Percentiles rank a stretch among this genome's conserved stretches.
These are phyloP conservation scores for Chloropsis cyanopogon DNA, from an alignment of 2,113 vertebrate species.

Conservation along the genomic window DNA sequence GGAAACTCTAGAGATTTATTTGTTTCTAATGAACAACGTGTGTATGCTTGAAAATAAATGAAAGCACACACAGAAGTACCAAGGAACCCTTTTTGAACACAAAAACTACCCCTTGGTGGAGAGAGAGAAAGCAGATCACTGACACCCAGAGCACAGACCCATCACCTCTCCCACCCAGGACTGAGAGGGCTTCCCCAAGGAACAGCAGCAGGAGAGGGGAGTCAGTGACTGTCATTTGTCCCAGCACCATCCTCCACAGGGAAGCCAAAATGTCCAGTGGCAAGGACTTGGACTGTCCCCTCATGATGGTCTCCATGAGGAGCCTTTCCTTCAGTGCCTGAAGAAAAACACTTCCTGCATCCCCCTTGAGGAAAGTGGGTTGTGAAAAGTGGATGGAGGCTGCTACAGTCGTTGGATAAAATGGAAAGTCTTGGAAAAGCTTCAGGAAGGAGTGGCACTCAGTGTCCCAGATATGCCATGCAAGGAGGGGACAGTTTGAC, in stretches of 20 bases:
- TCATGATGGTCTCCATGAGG: not conserved
- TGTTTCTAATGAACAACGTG: not conserved
- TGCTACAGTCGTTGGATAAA: not conserved
- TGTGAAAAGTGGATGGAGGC: not conserved
- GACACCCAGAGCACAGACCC: fast-evolving
- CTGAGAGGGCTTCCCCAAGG: not conserved
- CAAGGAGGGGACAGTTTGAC: not conserved
- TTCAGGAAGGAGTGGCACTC: not conserved
- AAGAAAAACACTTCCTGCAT: not conserved
- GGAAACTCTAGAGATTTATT: not conserved
- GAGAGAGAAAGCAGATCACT: not conserved
- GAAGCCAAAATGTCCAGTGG: not conserved
- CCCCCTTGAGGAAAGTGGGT: not conserved
- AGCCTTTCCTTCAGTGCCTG: not conserved
- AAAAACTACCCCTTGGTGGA: not conserved
- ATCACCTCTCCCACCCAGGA: not conserved
- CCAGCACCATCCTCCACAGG: not conserved
- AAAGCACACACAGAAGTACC: not conserved
- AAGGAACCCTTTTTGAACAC: not conserved
- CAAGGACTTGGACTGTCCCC: not conserved
- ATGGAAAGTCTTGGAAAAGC: not conserved
- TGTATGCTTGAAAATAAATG: not conserved
- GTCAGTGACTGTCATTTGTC: not conserved
- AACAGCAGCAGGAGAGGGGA: not conserved
- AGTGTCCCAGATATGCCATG: not conserved